Base-by-base conservation (phyloP, 2,888 invertebrate genomes). In the Bimastos eiseni region DNA sequence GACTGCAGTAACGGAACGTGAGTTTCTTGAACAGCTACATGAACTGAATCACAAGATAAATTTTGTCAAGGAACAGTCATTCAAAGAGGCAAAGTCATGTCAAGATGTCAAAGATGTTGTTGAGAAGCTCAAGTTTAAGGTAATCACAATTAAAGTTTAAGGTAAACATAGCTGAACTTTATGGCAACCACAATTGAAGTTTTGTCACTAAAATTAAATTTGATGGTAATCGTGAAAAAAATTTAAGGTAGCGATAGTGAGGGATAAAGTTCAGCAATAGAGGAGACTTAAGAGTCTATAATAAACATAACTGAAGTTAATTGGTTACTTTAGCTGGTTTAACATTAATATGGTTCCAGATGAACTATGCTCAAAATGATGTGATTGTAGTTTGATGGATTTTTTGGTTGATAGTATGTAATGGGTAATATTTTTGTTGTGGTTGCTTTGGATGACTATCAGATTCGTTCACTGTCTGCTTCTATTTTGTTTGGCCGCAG, bases 41-140 rank as follows among this genome's bases (percentile, higher is more conserved):
- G 97, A 97, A 90, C 96, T 99, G 44, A 99, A 99, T 95, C 98
- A 99, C 95, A 99, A 99, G 95, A 97, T 99, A 34, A 97, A 97
- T 94, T 98, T 99, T 96, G 97, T 98, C 0, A 98, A 98, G 94
- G 98, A 98, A 94, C 97, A 99, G 94, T 98, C 97, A 93, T 98
- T 98, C 94, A 98, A 94, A 93, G 96, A 96, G 93, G 96, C 96
- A 38, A 95, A 94, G 91, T 95, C 96, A 24, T 96, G 95, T 93
- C 94, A 97, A 90, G 99, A 99, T 96, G 99, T 99, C 0, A 97
- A 97, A 95, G 99, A 99, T 95, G 97, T 99, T 90, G 96, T 99
- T 92, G 98, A 99, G 93, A 99, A 98, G 95, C 95, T 99, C 21
- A 98, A 98, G 95, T 97, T 98, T 92, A 95, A 95, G 93, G 95